Evolutionary conservation across 1,140 invertebrate genomes (phyloP).

Genomic region (Psilanteris sp.): DNA sequence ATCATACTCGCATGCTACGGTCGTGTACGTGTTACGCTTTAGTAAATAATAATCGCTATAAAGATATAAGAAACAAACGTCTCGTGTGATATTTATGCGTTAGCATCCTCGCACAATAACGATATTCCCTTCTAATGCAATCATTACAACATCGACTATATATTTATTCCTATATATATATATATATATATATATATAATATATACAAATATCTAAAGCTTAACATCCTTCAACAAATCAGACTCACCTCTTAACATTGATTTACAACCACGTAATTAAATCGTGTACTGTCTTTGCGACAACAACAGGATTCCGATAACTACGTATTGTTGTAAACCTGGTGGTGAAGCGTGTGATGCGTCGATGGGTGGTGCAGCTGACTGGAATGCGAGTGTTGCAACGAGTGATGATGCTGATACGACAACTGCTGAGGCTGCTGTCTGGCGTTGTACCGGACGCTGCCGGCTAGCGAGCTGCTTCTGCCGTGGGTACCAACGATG

Average conservation of each 20-base stretch:
- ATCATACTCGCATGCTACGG: too few species aligned
- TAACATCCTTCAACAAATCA: neutral
- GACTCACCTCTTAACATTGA: conserved; percentile 46
- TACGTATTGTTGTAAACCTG: conserved; percentile 72
- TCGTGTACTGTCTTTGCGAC: conserved; percentile 13
- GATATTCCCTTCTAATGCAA: too few species aligned
- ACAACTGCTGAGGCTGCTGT: conserved; percentile 60
- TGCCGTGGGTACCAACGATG: conserved; percentile 72
- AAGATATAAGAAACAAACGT: too few species aligned
- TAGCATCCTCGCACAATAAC: too few species aligned
- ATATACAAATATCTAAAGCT: too few species aligned
- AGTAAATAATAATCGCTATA: too few species aligned
- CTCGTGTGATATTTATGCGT: too few species aligned
- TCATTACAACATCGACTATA: too few species aligned
- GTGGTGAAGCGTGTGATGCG: conserved; percentile 69
- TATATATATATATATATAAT: too few species aligned
- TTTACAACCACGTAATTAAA: conserved; percentile 46
- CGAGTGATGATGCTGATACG: conserved; percentile 61
- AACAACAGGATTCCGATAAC: conserved; percentile 45
- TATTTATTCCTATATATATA: too few species aligned
- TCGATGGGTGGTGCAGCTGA: conserved; percentile 66
- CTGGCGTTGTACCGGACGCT: conserved; percentile 75
- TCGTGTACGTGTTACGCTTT: too few species aligned
- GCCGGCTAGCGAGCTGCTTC: conserved; percentile 74
- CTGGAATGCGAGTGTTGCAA: conserved; percentile 66